Base-by-base conservation (phyloP, 2,797 vertebrate species). In the Falco concolor region DNA sequence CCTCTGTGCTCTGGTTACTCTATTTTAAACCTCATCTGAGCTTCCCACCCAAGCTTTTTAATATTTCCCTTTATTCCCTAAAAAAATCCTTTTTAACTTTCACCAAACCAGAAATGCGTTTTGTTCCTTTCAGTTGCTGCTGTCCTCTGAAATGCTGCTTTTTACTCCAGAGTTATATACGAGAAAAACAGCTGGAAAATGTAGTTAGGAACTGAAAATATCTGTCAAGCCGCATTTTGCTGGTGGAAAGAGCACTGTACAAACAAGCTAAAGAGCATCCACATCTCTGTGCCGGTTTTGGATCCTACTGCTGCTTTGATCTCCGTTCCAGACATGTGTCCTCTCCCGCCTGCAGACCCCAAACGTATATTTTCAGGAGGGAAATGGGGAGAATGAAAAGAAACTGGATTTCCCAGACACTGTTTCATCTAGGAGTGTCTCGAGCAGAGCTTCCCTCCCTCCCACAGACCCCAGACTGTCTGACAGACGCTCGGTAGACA, bases 281-380 rank as follows among this genome's bases (percentile, higher is more conserved):
- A 0, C 36, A 8, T 75, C 44, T 50, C 77, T 44, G 36, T 1
- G 2, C 42, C 4, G 1, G 1, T 45, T 45, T 63, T 54, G 81
- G 44, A 86, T 68, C 77, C 63, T 49, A 6, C n/a, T 45, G 52
- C 74, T 77, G 64, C 89, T 93, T 87, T 87, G 78, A 91, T 96
- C 85, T 90, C 65, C 0, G 2, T 45, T 69, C 91, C 86, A 87
- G 88, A 65, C 53, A 16, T n/a, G n/a, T 64, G 65, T 86, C 87
- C 69, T 81, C 70, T 89, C 52, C 82, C 1, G 2, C 67, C 61
- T 70, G 47, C 70, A 84, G 82, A 38, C 67, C 89, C 75, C 70
- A 69, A 70, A 47, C 0, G 0, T 49, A 1, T 42, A 16, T 65
- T 73, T 84, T 54, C 4, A 9, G 54, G 53, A 61, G 38, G 47